Conservation (phyloP, 2,888 invertebrate genomes). For the Drosophila rubida region DNA sequence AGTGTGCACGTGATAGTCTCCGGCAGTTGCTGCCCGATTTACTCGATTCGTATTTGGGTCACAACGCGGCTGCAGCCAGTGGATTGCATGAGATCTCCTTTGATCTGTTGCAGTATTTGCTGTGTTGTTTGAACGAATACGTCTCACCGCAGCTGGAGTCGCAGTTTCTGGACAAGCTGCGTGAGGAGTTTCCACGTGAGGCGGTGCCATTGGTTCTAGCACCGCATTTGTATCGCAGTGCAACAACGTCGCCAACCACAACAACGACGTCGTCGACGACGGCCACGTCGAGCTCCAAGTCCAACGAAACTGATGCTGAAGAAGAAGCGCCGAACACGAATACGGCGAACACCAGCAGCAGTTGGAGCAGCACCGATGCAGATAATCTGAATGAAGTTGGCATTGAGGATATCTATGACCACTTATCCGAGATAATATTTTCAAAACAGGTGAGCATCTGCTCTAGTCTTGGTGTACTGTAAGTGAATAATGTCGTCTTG, state of each 20-base stretch:
- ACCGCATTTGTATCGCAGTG: constrained; percentile 90
- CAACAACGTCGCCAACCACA: constrained; percentile 21
- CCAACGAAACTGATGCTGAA: constrained; percentile 71
- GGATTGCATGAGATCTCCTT: constrained; percentile 95
- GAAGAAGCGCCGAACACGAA: constrained; percentile 60
- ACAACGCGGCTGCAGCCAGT: constrained; percentile 86
- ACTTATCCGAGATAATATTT: constrained; percentile 83
- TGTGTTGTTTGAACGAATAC: constrained; percentile 86
- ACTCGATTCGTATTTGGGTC: constrained; percentile 93
- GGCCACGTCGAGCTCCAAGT: constrained; percentile 43
- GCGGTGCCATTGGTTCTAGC: constrained; percentile 95
- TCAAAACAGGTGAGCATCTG: constrained; percentile 69
- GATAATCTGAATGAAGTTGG: constrained; percentile 81
- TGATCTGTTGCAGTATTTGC: constrained; percentile 93
- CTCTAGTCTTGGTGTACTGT: neutral
- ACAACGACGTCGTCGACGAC: constrained; percentile 35
- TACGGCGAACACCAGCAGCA: constrained; percentile 86
- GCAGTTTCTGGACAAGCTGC: constrained; percentile 91
- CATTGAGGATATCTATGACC: constrained; percentile 84
- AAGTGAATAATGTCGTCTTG: neutral
- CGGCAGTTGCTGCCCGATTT: constrained; percentile 93
- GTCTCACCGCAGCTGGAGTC: constrained; percentile 79
- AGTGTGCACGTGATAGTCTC: constrained; percentile 91
- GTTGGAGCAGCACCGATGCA: constrained; percentile 88
- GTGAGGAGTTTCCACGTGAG: constrained; percentile 94